A percentile compares a stretch with the other conserved stretches of the same genome.
Conservation (phyloP, 1,140 invertebrate species). For the Pseudachorutes palmiensis region DNA sequence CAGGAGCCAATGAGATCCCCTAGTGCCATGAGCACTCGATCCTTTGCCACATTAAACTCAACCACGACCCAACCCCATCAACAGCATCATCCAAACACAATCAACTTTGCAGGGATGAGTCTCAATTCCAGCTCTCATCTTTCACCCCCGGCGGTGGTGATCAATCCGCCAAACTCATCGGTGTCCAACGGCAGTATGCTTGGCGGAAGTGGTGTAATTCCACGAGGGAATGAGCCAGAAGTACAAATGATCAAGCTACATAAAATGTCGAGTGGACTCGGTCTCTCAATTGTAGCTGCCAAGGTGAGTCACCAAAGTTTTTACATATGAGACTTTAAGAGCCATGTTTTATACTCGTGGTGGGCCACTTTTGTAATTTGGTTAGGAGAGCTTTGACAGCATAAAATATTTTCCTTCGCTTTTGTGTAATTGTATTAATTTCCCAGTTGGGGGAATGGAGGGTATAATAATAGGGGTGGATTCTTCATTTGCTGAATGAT, state of each 20-base stretch:
- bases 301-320: conserved; percentile 52
- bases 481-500: neutral
- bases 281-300: conserved; percentile 84
- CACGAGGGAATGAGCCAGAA: conserved; percentile 52
- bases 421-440: conserved; percentile 6
- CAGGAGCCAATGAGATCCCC: conserved; percentile 38
- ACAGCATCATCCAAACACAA: neutral
- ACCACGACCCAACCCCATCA: conserved; percentile 18
- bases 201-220: conserved; percentile 51
- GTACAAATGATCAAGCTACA: conserved; percentile 79
- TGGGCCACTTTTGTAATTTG: neutral
- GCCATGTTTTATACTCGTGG: too few species aligned
- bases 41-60: conserved; percentile 28
- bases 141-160: neutral
- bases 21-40: conserved; percentile 37
- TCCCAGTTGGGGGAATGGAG: neutral
- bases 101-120: neutral
- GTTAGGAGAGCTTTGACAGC: neutral
- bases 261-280: conserved; percentile 86
- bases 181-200: too few species aligned
- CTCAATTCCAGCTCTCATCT: conserved; percentile 16
- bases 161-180: conserved; percentile 40
- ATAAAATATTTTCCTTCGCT: neutral
- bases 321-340: neutral
- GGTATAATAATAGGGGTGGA: neutral